Evolutionary conservation across 2,113 vertebrate genomes (phyloP).

Genomic region (Polypterus senegalus): DNA sequence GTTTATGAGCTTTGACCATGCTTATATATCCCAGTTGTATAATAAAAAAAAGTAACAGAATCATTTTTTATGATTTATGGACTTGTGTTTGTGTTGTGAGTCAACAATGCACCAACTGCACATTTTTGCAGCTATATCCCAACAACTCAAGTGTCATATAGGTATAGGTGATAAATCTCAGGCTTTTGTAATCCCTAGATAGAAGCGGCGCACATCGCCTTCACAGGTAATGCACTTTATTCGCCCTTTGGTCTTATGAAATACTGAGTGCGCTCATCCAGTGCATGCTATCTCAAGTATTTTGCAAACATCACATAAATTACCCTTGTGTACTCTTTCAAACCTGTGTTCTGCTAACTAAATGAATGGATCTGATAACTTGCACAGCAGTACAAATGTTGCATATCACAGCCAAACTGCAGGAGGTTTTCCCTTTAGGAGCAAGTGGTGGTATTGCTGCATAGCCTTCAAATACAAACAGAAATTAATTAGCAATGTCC

Average conservation of each 20-base stretch:
- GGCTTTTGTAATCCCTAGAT: background rate
- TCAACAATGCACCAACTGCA: conserved; percentile 14
- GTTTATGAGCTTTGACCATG: too few relatives aligned
- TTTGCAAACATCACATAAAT: conserved; percentile 4
- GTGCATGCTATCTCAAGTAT: conserved; percentile 1
- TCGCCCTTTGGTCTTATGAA: conserved; percentile 2
- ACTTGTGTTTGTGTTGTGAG: conserved; percentile 13
- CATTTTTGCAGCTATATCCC: conserved; percentile 7
- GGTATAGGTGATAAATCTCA: conserved; percentile 14
- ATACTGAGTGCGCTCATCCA: conserved; percentile 2
- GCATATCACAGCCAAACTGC: too few relatives aligned
- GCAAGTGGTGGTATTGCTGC: too few relatives aligned
- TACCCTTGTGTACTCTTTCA: background rate
- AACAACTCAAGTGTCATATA: conserved; percentile 11
- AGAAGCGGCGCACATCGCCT: conserved; percentile 2
- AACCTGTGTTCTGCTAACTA: background rate
- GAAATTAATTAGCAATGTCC: too few relatives aligned
- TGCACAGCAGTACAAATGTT: background rate
- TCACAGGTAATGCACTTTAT: conserved; percentile 13
- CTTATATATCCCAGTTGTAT: too few relatives aligned
- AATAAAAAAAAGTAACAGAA: too few relatives aligned
- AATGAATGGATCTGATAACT: background rate
- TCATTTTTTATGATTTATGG: conserved; percentile 11
- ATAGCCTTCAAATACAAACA: too few relatives aligned
- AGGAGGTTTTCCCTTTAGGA: too few relatives aligned